These are phyloP conservation scores for Galeruca laticollis DNA, from an alignment of 2,888 invertebrate genomes.

Conservation along the genomic window DNA sequence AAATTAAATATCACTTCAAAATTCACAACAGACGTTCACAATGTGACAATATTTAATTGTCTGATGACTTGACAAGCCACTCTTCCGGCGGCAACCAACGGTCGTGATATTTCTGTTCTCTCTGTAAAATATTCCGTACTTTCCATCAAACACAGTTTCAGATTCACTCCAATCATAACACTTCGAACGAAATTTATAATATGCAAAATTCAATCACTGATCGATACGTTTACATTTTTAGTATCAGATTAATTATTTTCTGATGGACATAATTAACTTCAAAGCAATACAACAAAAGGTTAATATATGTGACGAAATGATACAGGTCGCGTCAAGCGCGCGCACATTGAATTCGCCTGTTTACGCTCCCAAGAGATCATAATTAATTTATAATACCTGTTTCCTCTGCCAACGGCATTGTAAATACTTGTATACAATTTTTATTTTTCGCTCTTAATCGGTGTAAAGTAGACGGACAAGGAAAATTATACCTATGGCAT, in stretches of 20 bases:
- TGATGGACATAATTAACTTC: constrained; percentile 62
- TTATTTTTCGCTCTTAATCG: not conserved
- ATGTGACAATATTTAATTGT: constrained; percentile 26
- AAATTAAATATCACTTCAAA: constrained; percentile 13
- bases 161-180: constrained; percentile 34
- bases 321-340: constrained; percentile 57
- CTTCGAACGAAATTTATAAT: constrained; percentile 8
- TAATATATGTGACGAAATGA: constrained; percentile 68
- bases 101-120: constrained; percentile 30
- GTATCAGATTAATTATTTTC: constrained; percentile 57
- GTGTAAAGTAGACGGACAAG: not conserved
- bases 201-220: constrained; percentile 9
- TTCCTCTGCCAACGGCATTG: constrained; percentile 26
- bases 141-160: constrained; percentile 37
- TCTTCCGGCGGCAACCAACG: constrained; percentile 59
- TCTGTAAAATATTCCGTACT: constrained; percentile 38
- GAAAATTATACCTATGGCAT: not conserved
- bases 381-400: constrained; percentile 37
- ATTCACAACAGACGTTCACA: constrained; percentile 8
- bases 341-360: constrained; percentile 51
- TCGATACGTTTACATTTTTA: constrained; percentile 37
- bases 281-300: constrained; percentile 68
- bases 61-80: constrained; percentile 52
- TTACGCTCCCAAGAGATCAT: constrained; percentile 37
- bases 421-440: constrained; percentile 5